Conservation (phyloP, 2,888 invertebrate species). For the Aplocera efformata region DNA sequence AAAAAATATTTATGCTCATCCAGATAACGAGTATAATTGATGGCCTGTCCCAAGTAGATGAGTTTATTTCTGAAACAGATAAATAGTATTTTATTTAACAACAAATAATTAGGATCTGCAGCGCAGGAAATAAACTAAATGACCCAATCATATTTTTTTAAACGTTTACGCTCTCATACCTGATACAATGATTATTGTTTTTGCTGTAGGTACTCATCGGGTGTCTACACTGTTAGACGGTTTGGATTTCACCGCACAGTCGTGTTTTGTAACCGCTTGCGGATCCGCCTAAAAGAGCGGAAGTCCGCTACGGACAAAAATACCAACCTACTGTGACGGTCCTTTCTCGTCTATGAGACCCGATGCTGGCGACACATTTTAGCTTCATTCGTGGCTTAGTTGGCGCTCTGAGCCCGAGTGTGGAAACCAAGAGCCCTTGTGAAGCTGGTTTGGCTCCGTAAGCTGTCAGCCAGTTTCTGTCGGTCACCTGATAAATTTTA, state of each 20-base stretch:
- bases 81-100: neutral
- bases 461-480: conserved; percentile 53
- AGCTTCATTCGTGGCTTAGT: conserved; percentile 59
- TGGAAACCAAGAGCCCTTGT: conserved; percentile 61
- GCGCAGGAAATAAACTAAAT: too few species aligned
- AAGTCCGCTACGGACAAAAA: neutral
- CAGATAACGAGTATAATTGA: conserved; percentile 32
- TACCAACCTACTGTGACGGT: conserved; percentile 59
- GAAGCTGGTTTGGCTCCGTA: conserved; percentile 57
- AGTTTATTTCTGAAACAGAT: conserved; percentile 57
- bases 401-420: conserved; percentile 59
- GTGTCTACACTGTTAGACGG: too few species aligned
- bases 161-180: too few species aligned
- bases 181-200: too few species aligned
- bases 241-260: too few species aligned
- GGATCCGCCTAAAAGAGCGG: too few species aligned
- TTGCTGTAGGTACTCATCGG: too few species aligned
- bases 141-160: too few species aligned
- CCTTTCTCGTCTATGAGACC: conserved; percentile 61
- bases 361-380: conserved; percentile 62
- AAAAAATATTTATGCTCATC: conserved; percentile 33
- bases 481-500: conserved; percentile 48
- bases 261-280: too few species aligned
- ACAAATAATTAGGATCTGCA: too few species aligned
- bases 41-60: conserved; percentile 37